phyloP scores from a whole-genome alignment of 2,113 vertebrate species.

The Salvelinus sp. region DNA sequence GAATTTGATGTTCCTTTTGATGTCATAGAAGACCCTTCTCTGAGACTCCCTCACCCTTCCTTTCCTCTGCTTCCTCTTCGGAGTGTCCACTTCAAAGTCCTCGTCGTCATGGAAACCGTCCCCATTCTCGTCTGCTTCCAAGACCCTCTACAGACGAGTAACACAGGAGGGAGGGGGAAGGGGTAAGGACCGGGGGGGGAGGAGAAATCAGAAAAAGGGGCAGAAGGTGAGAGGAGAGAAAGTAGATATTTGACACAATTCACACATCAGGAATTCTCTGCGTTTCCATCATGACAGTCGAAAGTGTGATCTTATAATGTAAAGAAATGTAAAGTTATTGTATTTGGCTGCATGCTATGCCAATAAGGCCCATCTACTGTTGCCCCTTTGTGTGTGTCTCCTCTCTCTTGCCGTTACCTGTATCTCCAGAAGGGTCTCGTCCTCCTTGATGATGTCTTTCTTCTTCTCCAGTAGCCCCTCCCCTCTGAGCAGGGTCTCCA shows the following conservation, averaged over 20 bases:
- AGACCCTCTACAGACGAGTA: conserved; percentile 79
- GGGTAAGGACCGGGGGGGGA: conserved; percentile 33
- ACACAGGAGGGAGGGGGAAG: not conserved
- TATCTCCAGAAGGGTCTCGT: conserved; percentile 92
- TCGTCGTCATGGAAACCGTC: conserved; percentile 94
- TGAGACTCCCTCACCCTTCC: conserved; percentile 29
- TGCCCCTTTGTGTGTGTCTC: not conserved
- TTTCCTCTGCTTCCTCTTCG: conserved; percentile 89
- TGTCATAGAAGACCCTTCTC: conserved; percentile 48
- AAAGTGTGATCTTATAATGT: not conserved
- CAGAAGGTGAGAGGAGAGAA: not conserved
- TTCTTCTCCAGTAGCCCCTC: conserved; percentile 86
- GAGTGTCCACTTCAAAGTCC: conserved; percentile 92
- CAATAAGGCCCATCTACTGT: not conserved
- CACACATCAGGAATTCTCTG: not conserved
- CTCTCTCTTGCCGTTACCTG: conserved; percentile 75
- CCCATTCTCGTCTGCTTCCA: conserved; percentile 94
- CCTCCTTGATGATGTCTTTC: conserved; percentile 81
- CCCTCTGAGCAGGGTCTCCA: conserved; percentile 84
- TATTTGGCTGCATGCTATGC: not conserved
- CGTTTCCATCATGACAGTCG: not conserved
- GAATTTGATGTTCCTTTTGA: too few species aligned
- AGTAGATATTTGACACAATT: not conserved
- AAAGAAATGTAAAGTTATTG: too few species aligned
- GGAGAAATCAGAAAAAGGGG: conserved; percentile 15